phyloP scores from a whole-genome alignment of 1,140 invertebrate genomes.

The Drosophila sturtevanti region DNA sequence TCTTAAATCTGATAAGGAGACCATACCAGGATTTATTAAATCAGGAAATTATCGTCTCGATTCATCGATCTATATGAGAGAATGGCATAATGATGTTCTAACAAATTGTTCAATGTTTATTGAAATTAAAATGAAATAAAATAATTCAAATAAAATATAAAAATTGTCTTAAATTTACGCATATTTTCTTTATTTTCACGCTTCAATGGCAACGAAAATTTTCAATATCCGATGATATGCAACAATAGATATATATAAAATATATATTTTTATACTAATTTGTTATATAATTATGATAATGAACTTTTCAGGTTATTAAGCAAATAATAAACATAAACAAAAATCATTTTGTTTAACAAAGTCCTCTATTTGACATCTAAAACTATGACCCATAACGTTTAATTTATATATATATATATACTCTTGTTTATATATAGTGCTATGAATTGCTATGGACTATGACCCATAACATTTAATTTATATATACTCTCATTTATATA shows the following conservation, averaged over 20 bases:
- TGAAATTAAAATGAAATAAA: constrained; percentile 59
- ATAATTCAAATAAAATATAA: too few relatives aligned
- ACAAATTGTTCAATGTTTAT: constrained; percentile 44
- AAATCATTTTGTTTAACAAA: background rate
- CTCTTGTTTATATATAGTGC: too few relatives aligned
- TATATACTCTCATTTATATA: too few relatives aligned
- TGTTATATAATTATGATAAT: constrained; percentile 2
- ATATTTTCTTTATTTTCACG: background rate
- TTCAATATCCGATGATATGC: background rate
- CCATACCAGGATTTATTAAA: constrained; percentile 42
- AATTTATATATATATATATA: background rate
- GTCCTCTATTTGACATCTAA: constrained; percentile 5
- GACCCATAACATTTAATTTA: background rate
- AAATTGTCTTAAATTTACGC: too few relatives aligned
- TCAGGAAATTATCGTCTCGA: constrained; percentile 49
- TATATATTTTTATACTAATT: background rate
- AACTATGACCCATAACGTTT: background rate
- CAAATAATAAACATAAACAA: background rate
- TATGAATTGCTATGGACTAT: too few relatives aligned
- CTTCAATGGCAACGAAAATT: background rate
- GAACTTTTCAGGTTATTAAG: background rate
- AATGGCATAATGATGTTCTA: constrained; percentile 43
- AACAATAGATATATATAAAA: background rate
- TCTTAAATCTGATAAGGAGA: constrained; percentile 44
- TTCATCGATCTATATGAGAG: constrained; percentile 34